These are phyloP conservation scores for Drosophila virilis DNA, from an alignment of 1,140 invertebrate genomes.

Conservation along the genomic window DNA sequence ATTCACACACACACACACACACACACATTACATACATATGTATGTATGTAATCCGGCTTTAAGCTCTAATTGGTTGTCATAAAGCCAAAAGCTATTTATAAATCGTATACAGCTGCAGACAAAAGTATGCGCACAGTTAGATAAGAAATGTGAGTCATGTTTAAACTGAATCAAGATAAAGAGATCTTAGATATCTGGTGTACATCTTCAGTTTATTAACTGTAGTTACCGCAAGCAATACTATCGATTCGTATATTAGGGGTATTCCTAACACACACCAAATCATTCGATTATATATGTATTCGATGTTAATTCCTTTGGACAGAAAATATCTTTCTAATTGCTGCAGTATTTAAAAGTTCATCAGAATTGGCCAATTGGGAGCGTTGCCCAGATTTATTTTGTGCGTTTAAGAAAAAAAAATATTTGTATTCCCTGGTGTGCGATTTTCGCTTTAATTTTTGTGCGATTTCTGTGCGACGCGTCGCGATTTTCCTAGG, in stretches of 20 bases:
- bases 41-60: conserved; percentile 59
- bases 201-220: too few species aligned
- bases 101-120: conserved; percentile 39
- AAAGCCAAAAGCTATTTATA: conserved; percentile 40
- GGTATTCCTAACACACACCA: neutral
- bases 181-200: too few species aligned
- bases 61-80: conserved; percentile 40
- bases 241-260: neutral
- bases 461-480: conserved; percentile 40
- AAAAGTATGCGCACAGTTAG: conserved; percentile 14
- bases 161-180: conserved; percentile 8
- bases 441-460: conserved; percentile 64
- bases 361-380: conserved; percentile 19
- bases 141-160: neutral
- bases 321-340: neutral
- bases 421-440: conserved; percentile 44
- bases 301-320: too few species aligned
- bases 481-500: conserved; percentile 63
- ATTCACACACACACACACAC: neutral
- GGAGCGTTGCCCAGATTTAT: conserved; percentile 5
- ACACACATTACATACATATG: neutral
- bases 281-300: too few species aligned
- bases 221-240: too few species aligned
- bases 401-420: conserved; percentile 14
- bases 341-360: neutral